These are phyloP conservation scores for Pteria penguin DNA, from an alignment of 2,888 invertebrate genomes.

Conservation along the genomic window DNA sequence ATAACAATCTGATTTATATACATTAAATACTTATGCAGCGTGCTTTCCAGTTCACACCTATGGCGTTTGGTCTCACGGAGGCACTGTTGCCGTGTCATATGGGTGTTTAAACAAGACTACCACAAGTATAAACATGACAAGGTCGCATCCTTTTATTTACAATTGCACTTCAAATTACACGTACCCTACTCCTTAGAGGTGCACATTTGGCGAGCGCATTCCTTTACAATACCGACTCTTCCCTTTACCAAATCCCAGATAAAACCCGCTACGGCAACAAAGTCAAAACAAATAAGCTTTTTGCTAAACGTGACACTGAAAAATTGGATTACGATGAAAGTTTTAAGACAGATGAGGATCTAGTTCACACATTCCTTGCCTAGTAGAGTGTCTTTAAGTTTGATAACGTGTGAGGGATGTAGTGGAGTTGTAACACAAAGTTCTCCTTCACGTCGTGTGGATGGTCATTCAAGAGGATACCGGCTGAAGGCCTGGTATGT, in stretches of 20 bases:
- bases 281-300: slow-evolving; percentile 23
- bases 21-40: not conserved
- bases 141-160: slow-evolving; percentile 5
- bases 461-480: no score
- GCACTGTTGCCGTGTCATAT: not conserved
- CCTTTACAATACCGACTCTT: not conserved
- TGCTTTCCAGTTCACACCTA: not conserved
- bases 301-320: slow-evolving; percentile 26
- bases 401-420: not conserved
- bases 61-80: not conserved
- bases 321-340: slow-evolving; percentile 24
- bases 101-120: not conserved
- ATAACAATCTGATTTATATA: not conserved
- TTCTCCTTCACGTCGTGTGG: not conserved
- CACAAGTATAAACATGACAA: not conserved
- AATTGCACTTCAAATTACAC: slow-evolving; percentile 24
- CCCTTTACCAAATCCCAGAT: slow-evolving; percentile 18
- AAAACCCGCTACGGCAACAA: slow-evolving; percentile 18
- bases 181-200: not conserved
- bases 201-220: slow-evolving; percentile 14
- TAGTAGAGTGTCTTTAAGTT: not conserved
- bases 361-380: not conserved
- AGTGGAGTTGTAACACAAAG: not conserved
- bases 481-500: no score
- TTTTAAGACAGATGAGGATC: slow-evolving; percentile 8